A percentile compares a stretch with the other conserved stretches of the same genome.
Conservation (phyloP, 2,797 vertebrate genomes). For the Peromyscus melanophrys region DNA sequence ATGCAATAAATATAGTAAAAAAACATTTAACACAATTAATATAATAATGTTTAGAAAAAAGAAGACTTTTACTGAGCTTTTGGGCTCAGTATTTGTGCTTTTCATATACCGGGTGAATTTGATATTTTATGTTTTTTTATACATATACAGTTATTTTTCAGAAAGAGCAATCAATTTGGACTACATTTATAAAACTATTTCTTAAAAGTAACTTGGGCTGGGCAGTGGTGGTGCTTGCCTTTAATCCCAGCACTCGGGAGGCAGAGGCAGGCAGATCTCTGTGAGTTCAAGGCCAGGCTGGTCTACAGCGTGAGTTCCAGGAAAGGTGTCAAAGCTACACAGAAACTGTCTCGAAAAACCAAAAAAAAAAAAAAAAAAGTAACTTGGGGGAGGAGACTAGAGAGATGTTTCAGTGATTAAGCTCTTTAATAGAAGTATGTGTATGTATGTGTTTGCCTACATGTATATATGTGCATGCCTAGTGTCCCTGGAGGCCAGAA, state of each 20-base stretch:
- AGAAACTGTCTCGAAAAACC: no score
- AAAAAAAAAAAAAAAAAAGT: not conserved
- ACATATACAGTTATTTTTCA: not conserved
- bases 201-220: not conserved
- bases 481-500: not conserved
- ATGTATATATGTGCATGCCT: not conserved
- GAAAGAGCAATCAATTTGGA: conserved; percentile 17
- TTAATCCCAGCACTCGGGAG: no score
- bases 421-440: not conserved
- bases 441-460: not conserved
- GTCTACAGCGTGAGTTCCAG: no score
- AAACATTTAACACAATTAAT: not conserved
- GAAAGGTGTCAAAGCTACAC: no score
- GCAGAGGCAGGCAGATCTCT: no score
- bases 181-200: not conserved
- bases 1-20: not conserved
- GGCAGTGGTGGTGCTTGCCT: no score
- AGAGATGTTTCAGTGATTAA: not conserved
- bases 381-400: not conserved
- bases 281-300: no score
- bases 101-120: not conserved
- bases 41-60: not conserved
- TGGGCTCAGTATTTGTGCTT: conserved; percentile 60
- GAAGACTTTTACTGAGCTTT: not conserved
- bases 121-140: conserved; percentile 52